Percentiles rank a stretch among this genome's conserved stretches.
Conservation (phyloP, 2,797 vertebrate species). For the Gouania willdenowi region DNA sequence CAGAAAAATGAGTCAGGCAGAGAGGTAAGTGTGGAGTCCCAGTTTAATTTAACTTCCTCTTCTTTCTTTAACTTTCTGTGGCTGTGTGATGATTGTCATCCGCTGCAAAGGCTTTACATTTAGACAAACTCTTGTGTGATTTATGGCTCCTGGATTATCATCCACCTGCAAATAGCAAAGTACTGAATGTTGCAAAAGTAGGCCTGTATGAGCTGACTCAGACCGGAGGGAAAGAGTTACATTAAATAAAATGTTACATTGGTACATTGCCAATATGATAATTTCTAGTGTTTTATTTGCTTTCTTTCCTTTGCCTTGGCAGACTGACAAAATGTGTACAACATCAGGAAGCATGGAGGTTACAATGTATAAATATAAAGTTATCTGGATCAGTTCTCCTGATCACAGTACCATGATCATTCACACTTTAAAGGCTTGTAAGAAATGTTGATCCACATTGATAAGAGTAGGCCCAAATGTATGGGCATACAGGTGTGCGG, state of each 20-base stretch:
- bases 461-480: no score
- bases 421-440: no score
- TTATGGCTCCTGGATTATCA: conserved; percentile 64
- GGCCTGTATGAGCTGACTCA: conserved; percentile 21
- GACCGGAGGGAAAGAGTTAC: not conserved
- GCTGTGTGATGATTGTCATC: conserved; percentile 44
- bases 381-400: no score
- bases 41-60: conserved; percentile 29
- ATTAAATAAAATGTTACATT: not conserved
- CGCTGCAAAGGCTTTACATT: conserved; percentile 44
- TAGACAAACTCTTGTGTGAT: conserved; percentile 46
- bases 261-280: conserved; percentile 6
- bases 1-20: conserved; percentile 12
- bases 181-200: conserved; percentile 7
- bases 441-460: no score
- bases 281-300: not conserved
- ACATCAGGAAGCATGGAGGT: no score
- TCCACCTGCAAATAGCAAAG: conserved; percentile 46
- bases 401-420: no score
- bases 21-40: conserved; percentile 23
- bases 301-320: not conserved
- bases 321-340: not conserved
- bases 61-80: conserved; percentile 18
- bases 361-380: no score
- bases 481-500: no score